Percentiles rank a stretch among this genome's conserved stretches.
phyloP scores from a whole-genome alignment of 2,888 invertebrate species.

The Strigamia crassipes region DNA sequence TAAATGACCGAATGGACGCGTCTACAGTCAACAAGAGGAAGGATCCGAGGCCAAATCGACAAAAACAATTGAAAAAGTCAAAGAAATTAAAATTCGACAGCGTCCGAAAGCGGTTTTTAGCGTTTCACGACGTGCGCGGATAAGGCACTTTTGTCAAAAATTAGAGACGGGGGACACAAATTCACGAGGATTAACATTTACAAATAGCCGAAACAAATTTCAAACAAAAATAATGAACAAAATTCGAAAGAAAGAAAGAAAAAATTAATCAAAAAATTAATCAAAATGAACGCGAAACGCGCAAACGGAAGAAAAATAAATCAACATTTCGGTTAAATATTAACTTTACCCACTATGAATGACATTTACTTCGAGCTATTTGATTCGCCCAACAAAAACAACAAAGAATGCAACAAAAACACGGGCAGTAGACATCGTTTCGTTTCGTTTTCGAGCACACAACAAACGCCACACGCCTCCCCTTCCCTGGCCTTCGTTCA shows the following conservation, averaged over 20 bases:
- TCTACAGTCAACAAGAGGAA: conserved; percentile 8
- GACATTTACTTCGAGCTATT: no score
- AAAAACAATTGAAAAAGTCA: not conserved
- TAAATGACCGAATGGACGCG: no score
- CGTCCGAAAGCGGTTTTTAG: not conserved
- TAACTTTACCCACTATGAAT: not conserved
- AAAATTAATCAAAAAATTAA: not conserved
- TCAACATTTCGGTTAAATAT: not conserved
- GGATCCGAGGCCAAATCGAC: not conserved
- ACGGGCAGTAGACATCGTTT: not conserved
- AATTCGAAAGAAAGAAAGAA: no score
- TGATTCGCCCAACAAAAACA: not conserved
- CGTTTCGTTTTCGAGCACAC: not conserved
- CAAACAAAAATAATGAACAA: not conserved
- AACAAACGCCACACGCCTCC: not conserved
- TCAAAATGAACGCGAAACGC: no score
- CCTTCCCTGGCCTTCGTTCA: not conserved
- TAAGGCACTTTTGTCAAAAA: conserved; percentile 25
- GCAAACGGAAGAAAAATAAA: no score
- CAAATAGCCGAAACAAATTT: not conserved
- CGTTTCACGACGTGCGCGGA: not conserved
- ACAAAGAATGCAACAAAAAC: not conserved
- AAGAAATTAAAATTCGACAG: not conserved
- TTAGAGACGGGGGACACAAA: not conserved
- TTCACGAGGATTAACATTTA: not conserved